A percentile compares a stretch with the other conserved stretches of the same genome.
Evolutionary conservation across 92 coral and sea anemone genomes (phyloP).

Genomic region (Epizoanthus rinbou): DNA sequence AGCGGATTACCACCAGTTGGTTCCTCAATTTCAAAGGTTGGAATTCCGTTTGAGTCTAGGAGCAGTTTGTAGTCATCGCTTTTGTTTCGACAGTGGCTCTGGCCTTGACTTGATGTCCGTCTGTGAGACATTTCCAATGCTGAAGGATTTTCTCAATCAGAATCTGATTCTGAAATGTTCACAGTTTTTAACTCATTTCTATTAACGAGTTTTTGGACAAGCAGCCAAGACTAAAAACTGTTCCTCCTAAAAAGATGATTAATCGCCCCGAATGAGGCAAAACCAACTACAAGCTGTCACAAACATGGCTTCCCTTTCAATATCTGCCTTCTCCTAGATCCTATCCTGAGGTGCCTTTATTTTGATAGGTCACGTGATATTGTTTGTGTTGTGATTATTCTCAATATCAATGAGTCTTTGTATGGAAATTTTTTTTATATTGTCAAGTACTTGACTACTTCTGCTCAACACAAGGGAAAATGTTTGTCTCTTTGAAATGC

Average conservation of each 20-base stretch:
- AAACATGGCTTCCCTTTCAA: background rate
- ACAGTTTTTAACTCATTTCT: background rate
- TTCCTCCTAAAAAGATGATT: background rate
- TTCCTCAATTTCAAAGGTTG: slow-evolving; percentile 45
- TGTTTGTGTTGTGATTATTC: background rate
- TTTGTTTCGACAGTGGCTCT: slow-evolving; percentile 72
- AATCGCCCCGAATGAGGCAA: background rate
- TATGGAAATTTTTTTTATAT: background rate
- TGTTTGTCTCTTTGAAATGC: too few species aligned
- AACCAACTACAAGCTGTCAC: background rate
- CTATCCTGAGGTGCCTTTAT: background rate
- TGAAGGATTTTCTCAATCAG: background rate
- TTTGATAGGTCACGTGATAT: slow-evolving; percentile 30
- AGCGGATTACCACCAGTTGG: background rate
- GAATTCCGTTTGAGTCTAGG: slow-evolving; percentile 26
- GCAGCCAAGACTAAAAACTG: background rate
- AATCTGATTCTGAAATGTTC: background rate
- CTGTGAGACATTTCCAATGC: slow-evolving; percentile 16
- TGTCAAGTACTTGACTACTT: too few species aligned
- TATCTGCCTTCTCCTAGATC: background rate
- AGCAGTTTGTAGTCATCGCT: slow-evolving; percentile 81
- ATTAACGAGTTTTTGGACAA: background rate
- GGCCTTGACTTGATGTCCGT: slow-evolving; percentile 44
- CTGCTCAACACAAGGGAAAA: too few species aligned
- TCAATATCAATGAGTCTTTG: background rate